Percentiles rank a stretch among this genome's conserved stretches.
These are phyloP conservation scores for Aspidiotus destructor DNA, from an alignment of 2,888 invertebrate species.

Conservation along the genomic window DNA sequence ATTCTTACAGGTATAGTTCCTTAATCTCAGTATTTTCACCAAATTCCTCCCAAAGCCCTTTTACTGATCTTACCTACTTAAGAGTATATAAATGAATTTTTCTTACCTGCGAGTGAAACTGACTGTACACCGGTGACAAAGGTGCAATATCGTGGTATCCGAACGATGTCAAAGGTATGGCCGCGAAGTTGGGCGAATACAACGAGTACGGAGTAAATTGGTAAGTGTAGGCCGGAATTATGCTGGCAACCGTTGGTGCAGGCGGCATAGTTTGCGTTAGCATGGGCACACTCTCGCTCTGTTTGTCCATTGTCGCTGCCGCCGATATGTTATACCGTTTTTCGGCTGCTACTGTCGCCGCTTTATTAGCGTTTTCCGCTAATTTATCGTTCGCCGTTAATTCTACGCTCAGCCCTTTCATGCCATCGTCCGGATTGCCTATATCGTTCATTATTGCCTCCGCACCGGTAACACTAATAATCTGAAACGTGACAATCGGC, in stretches of 20 bases:
- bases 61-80: too few relatives aligned
- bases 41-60: too few relatives aligned
- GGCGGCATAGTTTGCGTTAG: neutral
- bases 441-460: neutral
- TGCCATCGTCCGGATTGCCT: neutral
- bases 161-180: conserved; percentile 18
- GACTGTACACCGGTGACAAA: conserved; percentile 36
- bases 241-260: conserved; percentile 2
- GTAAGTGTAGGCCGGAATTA: conserved; percentile 14
- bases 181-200: neutral
- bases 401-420: neutral
- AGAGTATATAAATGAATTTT: too few relatives aligned
- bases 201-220: conserved; percentile 13
- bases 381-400: conserved; percentile 2
- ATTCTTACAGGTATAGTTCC: too few relatives aligned
- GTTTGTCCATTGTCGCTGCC: neutral
- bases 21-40: too few relatives aligned
- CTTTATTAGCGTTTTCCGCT: conserved; percentile 34
- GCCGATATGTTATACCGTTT: conserved; percentile 40
- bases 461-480: neutral
- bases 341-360: conserved; percentile 44
- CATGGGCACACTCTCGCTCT: neutral
- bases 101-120: conserved; percentile 39
- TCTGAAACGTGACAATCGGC: neutral
- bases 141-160: conserved; percentile 6